Percentiles rank a stretch among this genome's conserved stretches.
Conservation (phyloP, 2,113 vertebrate genomes). For the Opisthocomus hoazin region DNA sequence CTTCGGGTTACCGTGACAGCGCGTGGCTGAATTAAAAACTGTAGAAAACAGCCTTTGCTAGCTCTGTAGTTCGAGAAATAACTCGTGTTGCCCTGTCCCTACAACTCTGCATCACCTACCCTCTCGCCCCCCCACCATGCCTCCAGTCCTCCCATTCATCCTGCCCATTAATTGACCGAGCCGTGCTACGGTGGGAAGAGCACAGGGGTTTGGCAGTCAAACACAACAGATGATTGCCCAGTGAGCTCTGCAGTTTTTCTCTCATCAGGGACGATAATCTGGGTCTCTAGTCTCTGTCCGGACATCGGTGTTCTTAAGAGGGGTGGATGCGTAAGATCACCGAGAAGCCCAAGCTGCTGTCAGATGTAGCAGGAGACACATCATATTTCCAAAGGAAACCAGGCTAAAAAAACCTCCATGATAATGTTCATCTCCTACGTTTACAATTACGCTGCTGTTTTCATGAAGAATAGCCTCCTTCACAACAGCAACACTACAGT, state of each 20-base stretch:
- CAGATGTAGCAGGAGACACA: background rate
- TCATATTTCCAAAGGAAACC: background rate
- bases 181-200: background rate
- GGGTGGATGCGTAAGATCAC: background rate
- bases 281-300: background rate
- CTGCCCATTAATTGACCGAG: background rate
- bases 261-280: background rate
- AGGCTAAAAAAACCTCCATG: background rate
- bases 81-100: fast-evolving
- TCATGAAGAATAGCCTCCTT: background rate
- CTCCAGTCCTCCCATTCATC: background rate
- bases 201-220: background rate
- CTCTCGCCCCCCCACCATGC: background rate
- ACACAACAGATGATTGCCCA: background rate
- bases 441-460: background rate
- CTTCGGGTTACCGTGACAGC: background rate
- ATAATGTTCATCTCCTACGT: background rate
- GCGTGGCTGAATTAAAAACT: background rate
- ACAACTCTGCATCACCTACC: fast-evolving
- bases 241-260: background rate
- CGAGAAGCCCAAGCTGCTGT: background rate
- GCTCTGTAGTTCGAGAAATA: background rate
- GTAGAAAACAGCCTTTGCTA: background rate
- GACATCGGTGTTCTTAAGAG: background rate
- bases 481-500: background rate